phyloP scores from a whole-genome alignment of 1,140 invertebrate genomes.

The Drosophila rhopaloa region DNA sequence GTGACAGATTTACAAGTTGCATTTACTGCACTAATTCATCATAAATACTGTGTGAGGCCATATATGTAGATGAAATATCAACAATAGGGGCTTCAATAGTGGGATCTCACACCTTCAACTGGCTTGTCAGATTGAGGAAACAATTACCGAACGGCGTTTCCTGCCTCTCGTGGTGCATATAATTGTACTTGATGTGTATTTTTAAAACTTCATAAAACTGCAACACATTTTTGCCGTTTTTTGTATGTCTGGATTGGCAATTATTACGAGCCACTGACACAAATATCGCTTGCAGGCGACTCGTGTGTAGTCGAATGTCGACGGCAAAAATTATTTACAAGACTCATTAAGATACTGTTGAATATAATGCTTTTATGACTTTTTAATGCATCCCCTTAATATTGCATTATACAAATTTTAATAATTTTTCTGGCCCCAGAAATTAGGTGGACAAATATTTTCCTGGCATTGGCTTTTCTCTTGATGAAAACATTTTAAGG shows the following conservation, averaged over 20 bases:
- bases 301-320: slow-evolving; percentile 13
- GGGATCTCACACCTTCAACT: slow-evolving; percentile 38
- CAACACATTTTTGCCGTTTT: slow-evolving; percentile 61
- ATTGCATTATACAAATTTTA: slow-evolving; percentile 38
- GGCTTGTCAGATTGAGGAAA: slow-evolving; percentile 35
- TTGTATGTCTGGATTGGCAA: slow-evolving; percentile 33
- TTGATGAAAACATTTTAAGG: too few relatives aligned
- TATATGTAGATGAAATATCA: slow-evolving; percentile 10
- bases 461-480: not conserved
- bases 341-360: slow-evolving; percentile 70
- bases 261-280: slow-evolving; percentile 67
- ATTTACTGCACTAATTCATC: slow-evolving; percentile 79
- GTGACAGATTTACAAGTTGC: slow-evolving; percentile 83
- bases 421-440: not conserved
- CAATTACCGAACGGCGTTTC: slow-evolving; percentile 64
- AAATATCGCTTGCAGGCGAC: slow-evolving; percentile 64
- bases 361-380: slow-evolving; percentile 75
- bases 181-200: slow-evolving; percentile 47
- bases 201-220: slow-evolving; percentile 33
- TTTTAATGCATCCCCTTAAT: slow-evolving; percentile 69
- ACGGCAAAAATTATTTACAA: slow-evolving; percentile 58
- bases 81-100: not conserved
- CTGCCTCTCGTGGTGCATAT: slow-evolving; percentile 32
- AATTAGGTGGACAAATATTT: not conserved
- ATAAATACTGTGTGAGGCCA: slow-evolving; percentile 48